These are phyloP conservation scores for Pentamera pediparva DNA, from an alignment of 53 echinoderm and acorn worm species.

Conservation along the genomic window DNA sequence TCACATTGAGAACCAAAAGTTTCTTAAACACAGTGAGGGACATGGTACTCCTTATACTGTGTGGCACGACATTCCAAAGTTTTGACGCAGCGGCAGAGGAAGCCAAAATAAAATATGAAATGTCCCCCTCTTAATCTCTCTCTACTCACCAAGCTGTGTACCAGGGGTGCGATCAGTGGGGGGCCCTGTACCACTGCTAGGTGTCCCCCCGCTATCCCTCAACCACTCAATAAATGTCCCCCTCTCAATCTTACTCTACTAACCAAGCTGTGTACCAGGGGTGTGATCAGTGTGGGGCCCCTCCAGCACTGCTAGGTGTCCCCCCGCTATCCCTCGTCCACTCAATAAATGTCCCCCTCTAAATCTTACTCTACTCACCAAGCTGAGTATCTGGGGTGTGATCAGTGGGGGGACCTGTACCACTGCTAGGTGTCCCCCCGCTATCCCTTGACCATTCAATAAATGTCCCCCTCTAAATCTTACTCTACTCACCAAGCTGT, in stretches of 20 bases:
- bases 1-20: too few relatives aligned
- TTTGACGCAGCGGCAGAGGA: too few relatives aligned
- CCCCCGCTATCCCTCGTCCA: conserved; percentile 63
- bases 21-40: too few relatives aligned
- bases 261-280: conserved; percentile 50
- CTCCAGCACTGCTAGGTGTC: conserved; percentile 56
- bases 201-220: conserved; percentile 56
- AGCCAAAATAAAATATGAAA: too few relatives aligned
- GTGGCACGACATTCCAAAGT: too few relatives aligned
- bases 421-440: conserved; percentile 58
- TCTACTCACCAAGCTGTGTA: conserved; percentile 44
- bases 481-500: conserved; percentile 43
- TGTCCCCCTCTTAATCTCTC: too few relatives aligned
- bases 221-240: conserved; percentile 79
- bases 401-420: conserved; percentile 63
- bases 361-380: too few relatives aligned
- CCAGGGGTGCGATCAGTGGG: conserved; percentile 56
- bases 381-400: conserved; percentile 51
- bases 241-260: too few relatives aligned
- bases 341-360: too few relatives aligned
- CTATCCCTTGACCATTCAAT: conserved; percentile 63
- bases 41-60: too few relatives aligned
- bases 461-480: too few relatives aligned
- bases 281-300: conserved; percentile 69
- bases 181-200: conserved; percentile 63